phyloP scores from a whole-genome alignment of 2,113 vertebrate species.

The Pluvialis apricaria region DNA sequence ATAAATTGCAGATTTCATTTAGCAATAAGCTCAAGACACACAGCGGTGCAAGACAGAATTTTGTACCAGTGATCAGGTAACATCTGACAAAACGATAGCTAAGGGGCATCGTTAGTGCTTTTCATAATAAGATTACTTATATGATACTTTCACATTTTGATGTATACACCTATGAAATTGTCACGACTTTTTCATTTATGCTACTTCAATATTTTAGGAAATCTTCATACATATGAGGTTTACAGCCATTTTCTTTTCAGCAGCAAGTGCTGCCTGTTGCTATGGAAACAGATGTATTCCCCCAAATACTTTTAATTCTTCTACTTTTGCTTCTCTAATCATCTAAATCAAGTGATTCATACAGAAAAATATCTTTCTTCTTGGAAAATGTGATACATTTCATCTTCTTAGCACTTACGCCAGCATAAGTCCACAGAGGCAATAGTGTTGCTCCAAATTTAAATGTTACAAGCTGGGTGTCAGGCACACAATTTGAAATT shows the following conservation, averaged over 20 bases:
- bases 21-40: not conserved
- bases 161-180: not conserved
- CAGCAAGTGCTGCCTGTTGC: not conserved
- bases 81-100: not conserved
- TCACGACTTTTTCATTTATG: not conserved
- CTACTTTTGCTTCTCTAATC: not conserved
- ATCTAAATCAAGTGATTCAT: not conserved
- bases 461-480: not conserved
- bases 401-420: not conserved
- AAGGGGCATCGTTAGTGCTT: not conserved
- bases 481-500: not conserved
- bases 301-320: not conserved
- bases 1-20: not conserved
- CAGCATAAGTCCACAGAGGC: not conserved
- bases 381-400: not conserved
- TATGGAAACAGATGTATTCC: constrained; percentile 5
- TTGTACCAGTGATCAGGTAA: not conserved
- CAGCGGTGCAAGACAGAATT: not conserved
- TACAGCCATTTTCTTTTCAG: not conserved
- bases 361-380: not conserved
- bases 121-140: not conserved
- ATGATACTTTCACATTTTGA: not conserved
- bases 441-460: not conserved
- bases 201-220: not conserved
- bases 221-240: not conserved